Conservation (phyloP, 53 echinoderm and acorn worm species). For the Zoroaster sp. region DNA sequence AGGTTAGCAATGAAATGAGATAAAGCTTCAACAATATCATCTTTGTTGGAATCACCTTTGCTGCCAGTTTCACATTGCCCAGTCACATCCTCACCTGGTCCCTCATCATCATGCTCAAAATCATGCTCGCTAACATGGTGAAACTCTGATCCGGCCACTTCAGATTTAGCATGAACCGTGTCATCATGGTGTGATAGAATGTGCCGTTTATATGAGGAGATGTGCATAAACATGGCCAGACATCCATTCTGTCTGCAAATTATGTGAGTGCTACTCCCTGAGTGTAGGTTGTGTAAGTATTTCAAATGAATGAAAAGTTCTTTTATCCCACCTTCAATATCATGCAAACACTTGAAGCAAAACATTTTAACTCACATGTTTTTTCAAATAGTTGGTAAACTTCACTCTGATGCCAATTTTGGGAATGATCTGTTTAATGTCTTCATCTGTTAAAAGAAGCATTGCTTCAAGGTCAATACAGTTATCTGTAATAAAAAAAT, state of each 20-base stretch:
- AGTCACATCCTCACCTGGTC: background rate
- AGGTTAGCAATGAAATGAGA: conserved; percentile 9
- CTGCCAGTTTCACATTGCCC: background rate
- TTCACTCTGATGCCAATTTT: background rate
- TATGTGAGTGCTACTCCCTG: background rate
- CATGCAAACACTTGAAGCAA: background rate
- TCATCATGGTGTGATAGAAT: background rate
- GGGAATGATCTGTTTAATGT: background rate
- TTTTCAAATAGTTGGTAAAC: background rate
- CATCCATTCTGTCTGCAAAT: conserved; percentile 17
- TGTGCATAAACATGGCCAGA: background rate
- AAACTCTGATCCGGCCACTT: background rate
- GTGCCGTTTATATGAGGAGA: background rate
- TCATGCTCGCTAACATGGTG: background rate
- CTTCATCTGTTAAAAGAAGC: background rate
- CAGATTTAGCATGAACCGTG: too few species aligned
- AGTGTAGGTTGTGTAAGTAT: background rate
- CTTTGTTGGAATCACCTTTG: background rate
- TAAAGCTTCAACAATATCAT: background rate
- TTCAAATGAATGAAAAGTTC: background rate
- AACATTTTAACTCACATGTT: conserved; percentile 3
- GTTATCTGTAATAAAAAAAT: background rate
- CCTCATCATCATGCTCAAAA: background rate
- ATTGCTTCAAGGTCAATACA: background rate
- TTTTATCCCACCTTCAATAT: background rate